Evolutionary conservation across 1,140 invertebrate species (phyloP).

Genomic region (Halyomorpha halys): DNA sequence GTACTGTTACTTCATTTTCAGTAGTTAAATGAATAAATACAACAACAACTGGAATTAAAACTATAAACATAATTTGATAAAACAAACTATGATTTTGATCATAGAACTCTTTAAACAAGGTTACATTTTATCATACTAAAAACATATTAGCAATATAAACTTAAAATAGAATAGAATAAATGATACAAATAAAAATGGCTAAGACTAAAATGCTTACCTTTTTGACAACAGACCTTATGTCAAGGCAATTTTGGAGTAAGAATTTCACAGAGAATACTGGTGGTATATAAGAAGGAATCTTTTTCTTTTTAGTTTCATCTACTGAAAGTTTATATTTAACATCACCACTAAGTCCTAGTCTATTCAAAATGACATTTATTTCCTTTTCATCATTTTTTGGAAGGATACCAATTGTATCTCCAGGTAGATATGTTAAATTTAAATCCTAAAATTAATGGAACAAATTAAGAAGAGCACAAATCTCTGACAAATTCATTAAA

Average conservation of each 20-base stretch:
- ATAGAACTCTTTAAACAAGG: no score
- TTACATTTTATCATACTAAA: no score
- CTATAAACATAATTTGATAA: no score
- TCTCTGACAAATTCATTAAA: background rate
- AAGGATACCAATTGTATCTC: slow-evolving; percentile 18
- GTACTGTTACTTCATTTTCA: no score
- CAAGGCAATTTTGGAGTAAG: slow-evolving; percentile 16
- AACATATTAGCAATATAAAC: no score
- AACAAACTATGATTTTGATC: no score
- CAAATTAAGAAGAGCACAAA: background rate
- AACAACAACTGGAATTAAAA: no score
- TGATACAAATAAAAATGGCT: background rate
- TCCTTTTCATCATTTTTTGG: slow-evolving; percentile 17
- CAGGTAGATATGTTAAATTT: slow-evolving; percentile 7
- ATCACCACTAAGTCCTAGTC: slow-evolving; percentile 5
- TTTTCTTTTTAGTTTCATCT: slow-evolving; percentile 12
- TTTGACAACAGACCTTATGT: slow-evolving; percentile 18
- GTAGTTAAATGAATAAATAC: no score
- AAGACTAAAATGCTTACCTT: slow-evolving; percentile 17
- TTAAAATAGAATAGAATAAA: background rate
- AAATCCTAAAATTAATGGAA: slow-evolving; percentile 3
- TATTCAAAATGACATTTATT: background rate
- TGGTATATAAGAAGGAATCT: slow-evolving; percentile 3
- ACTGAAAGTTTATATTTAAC: background rate
- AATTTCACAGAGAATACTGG: background rate